Evolutionary conservation across 2,113 vertebrate genomes (phyloP).

Genomic region (Engystomops pustulosus): DNA sequence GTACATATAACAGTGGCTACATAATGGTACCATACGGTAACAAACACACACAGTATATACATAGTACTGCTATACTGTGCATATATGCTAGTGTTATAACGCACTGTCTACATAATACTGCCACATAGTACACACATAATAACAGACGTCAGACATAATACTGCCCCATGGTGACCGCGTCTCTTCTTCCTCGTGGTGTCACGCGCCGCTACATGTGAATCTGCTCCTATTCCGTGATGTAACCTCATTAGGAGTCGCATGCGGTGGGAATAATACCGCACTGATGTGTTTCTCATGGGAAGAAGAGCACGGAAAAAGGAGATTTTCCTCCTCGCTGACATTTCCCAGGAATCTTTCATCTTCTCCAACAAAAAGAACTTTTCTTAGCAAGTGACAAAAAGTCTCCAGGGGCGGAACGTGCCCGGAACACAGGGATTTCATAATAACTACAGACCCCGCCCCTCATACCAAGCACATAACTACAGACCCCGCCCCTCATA

Average conservation of each 20-base stretch:
- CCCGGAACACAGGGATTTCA: too few species aligned
- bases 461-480: too few species aligned
- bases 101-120: not conserved
- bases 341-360: slow-evolving; percentile 46
- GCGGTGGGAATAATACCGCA: slow-evolving; percentile 27
- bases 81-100: not conserved
- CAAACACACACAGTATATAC: not conserved
- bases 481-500: too few species aligned
- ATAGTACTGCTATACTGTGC: not conserved
- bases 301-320: slow-evolving; percentile 33
- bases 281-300: slow-evolving; percentile 50
- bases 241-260: slow-evolving; percentile 43
- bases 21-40: not conserved
- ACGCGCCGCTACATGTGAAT: slow-evolving; percentile 20
- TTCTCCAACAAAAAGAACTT: slow-evolving; percentile 48
- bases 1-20: not conserved
- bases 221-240: slow-evolving; percentile 3
- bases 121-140: not conserved
- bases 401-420: slow-evolving; percentile 35
- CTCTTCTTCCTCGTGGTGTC: not conserved
- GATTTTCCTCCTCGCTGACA: slow-evolving; percentile 22
- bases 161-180: not conserved
- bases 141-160: not conserved
- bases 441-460: too few species aligned
- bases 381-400: slow-evolving; percentile 6